These are phyloP conservation scores for Orbicella faveolata DNA, from an alignment of 64 coral and sea anemone genomes.

Conservation along the genomic window DNA sequence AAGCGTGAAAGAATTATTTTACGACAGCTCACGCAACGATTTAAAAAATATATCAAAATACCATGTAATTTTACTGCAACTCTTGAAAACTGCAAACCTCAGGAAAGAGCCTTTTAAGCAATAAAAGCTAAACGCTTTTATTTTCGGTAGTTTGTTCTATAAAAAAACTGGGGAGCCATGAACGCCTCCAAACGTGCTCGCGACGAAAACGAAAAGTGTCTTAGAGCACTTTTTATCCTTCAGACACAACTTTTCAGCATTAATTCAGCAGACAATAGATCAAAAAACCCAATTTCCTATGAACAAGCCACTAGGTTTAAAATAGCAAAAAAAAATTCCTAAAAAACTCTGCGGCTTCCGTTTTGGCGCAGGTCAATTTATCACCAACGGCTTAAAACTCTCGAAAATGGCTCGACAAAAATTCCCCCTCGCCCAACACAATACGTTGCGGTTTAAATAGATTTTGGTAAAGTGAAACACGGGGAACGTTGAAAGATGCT, in stretches of 20 bases:
- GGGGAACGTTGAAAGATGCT: conserved; percentile 8
- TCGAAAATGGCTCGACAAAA: neutral
- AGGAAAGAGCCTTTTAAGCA: no score
- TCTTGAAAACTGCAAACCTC: no score
- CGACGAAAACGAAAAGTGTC: neutral
- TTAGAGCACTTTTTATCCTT: neutral
- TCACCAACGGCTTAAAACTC: conserved; percentile 11
- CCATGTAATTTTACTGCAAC: no score
- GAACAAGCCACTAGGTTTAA: neutral
- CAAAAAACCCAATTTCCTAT: neutral
- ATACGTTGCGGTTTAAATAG: neutral
- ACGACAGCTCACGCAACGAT: no score
- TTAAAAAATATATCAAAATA: no score
- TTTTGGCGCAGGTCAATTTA: neutral
- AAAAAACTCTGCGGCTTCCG: neutral
- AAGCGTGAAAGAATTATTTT: no score
- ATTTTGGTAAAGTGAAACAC: neutral
- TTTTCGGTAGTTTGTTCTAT: no score
- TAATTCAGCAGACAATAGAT: neutral
- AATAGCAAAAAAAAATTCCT: neutral
- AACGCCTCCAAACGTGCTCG: neutral
- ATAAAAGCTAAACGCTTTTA: no score
- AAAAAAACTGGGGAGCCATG: no score
- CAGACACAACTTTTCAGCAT: neutral
- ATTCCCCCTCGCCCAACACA: neutral